Evolutionary conservation across 2,113 vertebrate genomes (phyloP).

Genomic region (Corynorhinus townsendii): DNA sequence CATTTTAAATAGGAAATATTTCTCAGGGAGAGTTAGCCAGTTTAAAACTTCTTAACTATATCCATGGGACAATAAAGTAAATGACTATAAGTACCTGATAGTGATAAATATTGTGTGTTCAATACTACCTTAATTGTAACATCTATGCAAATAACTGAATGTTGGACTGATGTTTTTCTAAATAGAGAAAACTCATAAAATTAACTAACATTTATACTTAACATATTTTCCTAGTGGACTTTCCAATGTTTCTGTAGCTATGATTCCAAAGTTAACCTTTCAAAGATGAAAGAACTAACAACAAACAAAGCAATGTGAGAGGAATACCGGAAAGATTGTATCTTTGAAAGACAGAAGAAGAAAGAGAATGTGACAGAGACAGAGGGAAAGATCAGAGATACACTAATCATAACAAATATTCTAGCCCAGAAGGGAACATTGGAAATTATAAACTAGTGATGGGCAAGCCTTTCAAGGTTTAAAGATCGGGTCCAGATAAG

Average conservation of each 20-base stretch:
- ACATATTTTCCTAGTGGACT: conserved; percentile 36
- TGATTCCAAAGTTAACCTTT: conserved; percentile 57
- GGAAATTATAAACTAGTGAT: conserved; percentile 44
- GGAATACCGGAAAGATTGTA: conserved; percentile 55
- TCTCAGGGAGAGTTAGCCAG: background rate
- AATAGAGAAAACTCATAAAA: conserved; percentile 19
- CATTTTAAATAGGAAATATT: conserved; percentile 30
- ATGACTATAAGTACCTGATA: background rate
- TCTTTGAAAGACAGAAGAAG: conserved; percentile 40
- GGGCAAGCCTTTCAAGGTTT: conserved; percentile 25
- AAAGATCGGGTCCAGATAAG: conserved; percentile 53
- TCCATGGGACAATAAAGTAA: background rate
- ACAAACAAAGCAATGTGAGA: conserved; percentile 56
- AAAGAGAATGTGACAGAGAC: conserved; percentile 40
- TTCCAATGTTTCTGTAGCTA: conserved; percentile 30
- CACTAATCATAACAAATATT: conserved; percentile 55
- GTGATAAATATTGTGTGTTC: background rate
- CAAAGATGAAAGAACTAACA: conserved; percentile 56
- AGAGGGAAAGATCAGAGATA: conserved; percentile 48
- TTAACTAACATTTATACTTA: background rate
- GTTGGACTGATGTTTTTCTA: background rate
- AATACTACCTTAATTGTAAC: background rate
- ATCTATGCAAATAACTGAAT: conserved; percentile 7
- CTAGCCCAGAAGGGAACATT: conserved; percentile 21
- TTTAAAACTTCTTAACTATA: background rate